Evolutionary conservation across 2,888 invertebrate species (phyloP), one percentile per base, ranked within the genome.

Genomic region (Nemotelus nigrinus): DNA sequence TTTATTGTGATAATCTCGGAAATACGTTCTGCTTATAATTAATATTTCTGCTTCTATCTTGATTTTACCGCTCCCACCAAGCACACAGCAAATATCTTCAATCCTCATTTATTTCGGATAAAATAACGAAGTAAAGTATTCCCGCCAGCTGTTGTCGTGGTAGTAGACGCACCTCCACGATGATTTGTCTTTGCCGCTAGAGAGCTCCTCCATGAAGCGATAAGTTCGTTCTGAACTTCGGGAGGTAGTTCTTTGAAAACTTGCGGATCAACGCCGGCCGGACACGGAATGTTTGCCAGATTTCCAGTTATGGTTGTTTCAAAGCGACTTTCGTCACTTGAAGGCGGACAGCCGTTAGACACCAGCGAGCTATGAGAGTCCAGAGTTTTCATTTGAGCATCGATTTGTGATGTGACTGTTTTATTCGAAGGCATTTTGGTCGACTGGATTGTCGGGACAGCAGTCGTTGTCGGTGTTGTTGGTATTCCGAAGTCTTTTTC

Each of bases 171-270:
- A n/a, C 71, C 58, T 39, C 79, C 81, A 81, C 53, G 78, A 72
- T 78, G 79, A 76, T 78, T 80, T 64, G 79, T 77, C 80, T 78
- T 80, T 63, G 80, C 72, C 74, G 78, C 77, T 57, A 86, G 78
- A 25, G 85, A 86, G 67, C 82, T 85, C 72, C 85, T 83, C 91
- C 92, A 93, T 83, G 92, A 91, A n/a, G 89, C 88, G 84, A 92
- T 91, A 43, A 94, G 87, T 85, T 94, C 94, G 82, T 92, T 90
- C 84, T 93, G 93, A 85, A 94, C 89, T 71, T 93, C 92, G 47
- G 89, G 86, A 0, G 94, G 94, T 81, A 94, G 87, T 80, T 93
- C 91, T 81, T 89, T 90, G 83, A 94, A 93, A 68, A 93, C 92
- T 82, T 90, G 89, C 76, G 90, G 89, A 86, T 93, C 92, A 39